These are phyloP conservation scores for Pterostichus madidus DNA, from an alignment of 2,888 invertebrate species.

Conservation along the genomic window DNA sequence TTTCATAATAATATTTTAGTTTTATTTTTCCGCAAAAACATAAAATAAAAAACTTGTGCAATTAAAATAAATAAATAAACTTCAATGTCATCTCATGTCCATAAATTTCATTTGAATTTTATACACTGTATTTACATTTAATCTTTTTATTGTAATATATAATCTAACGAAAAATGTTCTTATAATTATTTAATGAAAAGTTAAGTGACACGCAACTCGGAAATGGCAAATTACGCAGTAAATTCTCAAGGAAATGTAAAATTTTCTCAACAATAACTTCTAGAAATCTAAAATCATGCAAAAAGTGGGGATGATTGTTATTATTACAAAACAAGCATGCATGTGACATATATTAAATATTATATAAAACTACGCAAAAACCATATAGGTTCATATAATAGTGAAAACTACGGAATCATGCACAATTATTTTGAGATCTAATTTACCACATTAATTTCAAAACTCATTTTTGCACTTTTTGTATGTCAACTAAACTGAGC, in stretches of 20 bases:
- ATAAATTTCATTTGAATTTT: too few relatives aligned
- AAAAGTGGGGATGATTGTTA: neutral
- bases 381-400: too few relatives aligned
- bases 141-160: too few relatives aligned
- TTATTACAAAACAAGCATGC: neutral
- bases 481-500: neutral
- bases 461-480: slow-evolving; percentile 25
- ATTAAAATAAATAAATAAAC: too few relatives aligned
- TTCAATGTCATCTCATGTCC: too few relatives aligned
- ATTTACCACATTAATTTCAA: slow-evolving; percentile 18
- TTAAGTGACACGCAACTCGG: too few relatives aligned
- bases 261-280: slow-evolving; percentile 20
- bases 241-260: slow-evolving; percentile 26
- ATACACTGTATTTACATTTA: too few relatives aligned
- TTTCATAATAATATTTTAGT: neutral
- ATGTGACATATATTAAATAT: neutral
- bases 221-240: neutral
- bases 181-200: too few relatives aligned
- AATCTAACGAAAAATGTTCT: too few relatives aligned
- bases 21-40: neutral
- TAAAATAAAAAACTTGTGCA: too few relatives aligned
- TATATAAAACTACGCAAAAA: too few relatives aligned
- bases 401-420: neutral
- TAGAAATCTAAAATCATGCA: slow-evolving; percentile 6
- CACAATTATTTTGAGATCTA: neutral